phyloP scores from a whole-genome alignment of 2,797 vertebrate species.

The Megalops cyprinoides region DNA sequence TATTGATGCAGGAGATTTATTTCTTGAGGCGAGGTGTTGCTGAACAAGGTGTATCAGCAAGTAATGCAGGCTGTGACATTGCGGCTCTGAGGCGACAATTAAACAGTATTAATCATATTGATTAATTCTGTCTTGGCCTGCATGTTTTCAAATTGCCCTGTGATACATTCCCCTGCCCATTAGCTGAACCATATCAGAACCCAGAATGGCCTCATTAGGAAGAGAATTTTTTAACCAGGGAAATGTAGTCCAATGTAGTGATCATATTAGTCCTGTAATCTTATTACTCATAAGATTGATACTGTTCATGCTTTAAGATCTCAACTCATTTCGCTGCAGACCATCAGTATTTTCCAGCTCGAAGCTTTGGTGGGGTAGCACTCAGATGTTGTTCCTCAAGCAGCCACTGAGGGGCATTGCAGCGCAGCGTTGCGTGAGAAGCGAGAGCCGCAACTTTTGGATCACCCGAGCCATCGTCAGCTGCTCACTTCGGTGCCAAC shows the following conservation, averaged over 20 bases:
- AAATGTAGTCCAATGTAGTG: constrained; percentile 5
- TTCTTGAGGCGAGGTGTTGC: constrained; percentile 46
- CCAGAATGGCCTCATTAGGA: not conserved
- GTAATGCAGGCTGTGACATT: constrained; percentile 48
- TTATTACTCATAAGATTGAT: not conserved
- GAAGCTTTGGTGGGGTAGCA: no score
- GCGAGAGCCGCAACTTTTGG: constrained; percentile 50
- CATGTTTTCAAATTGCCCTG: constrained; percentile 25
- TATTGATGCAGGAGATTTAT: constrained; percentile 61
- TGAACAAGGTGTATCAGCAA: constrained; percentile 63
- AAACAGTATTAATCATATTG: constrained; percentile 67
- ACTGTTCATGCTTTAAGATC: not conserved
- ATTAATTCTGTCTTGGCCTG: constrained; percentile 52
- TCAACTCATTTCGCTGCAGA: not conserved
- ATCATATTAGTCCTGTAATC: no score
- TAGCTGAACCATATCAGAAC: not conserved
- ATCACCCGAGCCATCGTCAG: constrained; percentile 45
- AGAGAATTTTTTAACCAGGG: not conserved
- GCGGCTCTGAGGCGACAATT: constrained; percentile 66
- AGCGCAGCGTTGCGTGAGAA: constrained; percentile 51
- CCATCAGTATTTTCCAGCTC: not conserved
- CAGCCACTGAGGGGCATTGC: constrained; percentile 64
- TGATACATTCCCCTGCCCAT: not conserved
- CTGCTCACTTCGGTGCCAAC: constrained; percentile 57
- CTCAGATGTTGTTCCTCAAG: not conserved